phyloP scores from a whole-genome alignment of 2,888 invertebrate genomes.

The Sinhomidia bicolor region DNA sequence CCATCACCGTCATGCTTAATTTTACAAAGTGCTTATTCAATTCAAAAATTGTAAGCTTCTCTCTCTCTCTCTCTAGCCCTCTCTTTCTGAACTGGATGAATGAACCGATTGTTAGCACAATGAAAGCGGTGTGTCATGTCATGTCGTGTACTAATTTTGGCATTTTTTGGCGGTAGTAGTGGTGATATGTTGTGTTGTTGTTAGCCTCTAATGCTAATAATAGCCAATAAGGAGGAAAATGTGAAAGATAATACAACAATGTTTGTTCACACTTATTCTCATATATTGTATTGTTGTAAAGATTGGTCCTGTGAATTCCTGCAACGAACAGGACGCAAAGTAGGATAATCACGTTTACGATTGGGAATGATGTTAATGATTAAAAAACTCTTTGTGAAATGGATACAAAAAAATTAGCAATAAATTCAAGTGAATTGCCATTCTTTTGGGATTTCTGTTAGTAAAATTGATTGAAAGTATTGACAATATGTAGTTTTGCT shows the following conservation, averaged over 20 bases:
- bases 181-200: not conserved
- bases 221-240: not conserved
- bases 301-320: too few relatives aligned
- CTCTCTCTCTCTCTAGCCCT: too few relatives aligned
- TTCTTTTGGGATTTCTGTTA: not conserved
- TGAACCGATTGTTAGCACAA: constrained; percentile 63
- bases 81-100: constrained; percentile 63
- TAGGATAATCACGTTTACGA: constrained; percentile 19
- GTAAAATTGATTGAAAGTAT: not conserved
- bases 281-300: not conserved
- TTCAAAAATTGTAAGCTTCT: constrained; percentile 37
- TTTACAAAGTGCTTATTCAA: constrained; percentile 31
- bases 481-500: too few relatives aligned
- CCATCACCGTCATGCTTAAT: constrained; percentile 11
- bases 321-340: not conserved
- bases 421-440: not conserved
- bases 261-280: not conserved
- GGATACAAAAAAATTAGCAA: not conserved
- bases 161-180: not conserved
- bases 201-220: constrained; percentile 14
- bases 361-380: not conserved
- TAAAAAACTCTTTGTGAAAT: not conserved
- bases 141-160: constrained; percentile 39
- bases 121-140: constrained; percentile 58
- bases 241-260: not conserved